Conservation (phyloP, 2,797 vertebrate species). For the Urosaurus nigricauda region DNA sequence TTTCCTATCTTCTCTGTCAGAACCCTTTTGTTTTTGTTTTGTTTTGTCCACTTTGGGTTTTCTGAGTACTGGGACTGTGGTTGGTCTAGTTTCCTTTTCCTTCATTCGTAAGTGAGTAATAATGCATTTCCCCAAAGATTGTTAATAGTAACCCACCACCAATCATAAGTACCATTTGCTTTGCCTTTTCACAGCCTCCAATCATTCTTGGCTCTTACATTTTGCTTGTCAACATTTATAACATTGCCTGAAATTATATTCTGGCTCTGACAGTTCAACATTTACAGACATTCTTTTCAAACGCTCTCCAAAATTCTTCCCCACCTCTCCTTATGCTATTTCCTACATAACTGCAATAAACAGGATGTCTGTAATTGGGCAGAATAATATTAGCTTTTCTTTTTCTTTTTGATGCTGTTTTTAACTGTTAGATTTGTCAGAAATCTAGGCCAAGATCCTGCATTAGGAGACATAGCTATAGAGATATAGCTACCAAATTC, state of each 20-base stretch:
- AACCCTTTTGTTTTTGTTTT: too few relatives aligned
- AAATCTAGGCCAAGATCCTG: neutral
- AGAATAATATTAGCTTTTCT: neutral
- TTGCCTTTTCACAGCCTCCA: neutral
- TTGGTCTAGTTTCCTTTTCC: neutral
- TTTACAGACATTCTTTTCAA: neutral
- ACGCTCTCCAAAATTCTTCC: too few relatives aligned
- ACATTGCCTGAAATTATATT: neutral
- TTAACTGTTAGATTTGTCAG: neutral
- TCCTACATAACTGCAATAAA: neutral
- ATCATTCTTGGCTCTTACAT: neutral
- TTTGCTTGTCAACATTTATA: constrained; percentile 18
- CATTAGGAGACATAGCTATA: too few relatives aligned
- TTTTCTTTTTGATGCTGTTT: neutral
- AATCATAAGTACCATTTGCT: neutral
- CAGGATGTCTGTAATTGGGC: neutral
- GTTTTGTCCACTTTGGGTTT: too few relatives aligned
- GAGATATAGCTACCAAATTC: too few relatives aligned
- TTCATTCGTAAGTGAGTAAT: constrained; percentile 6
- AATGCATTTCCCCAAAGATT: neutral
- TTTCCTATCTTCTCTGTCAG: too few relatives aligned
- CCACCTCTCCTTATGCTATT: neutral
- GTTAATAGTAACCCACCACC: neutral
- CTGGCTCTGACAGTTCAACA: neutral
- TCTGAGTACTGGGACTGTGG: too few relatives aligned